Evolutionary conservation across 2,797 vertebrate species (phyloP), one percentile per base, ranked within the genome.

Genomic region (Tadarida brasiliensis): DNA sequence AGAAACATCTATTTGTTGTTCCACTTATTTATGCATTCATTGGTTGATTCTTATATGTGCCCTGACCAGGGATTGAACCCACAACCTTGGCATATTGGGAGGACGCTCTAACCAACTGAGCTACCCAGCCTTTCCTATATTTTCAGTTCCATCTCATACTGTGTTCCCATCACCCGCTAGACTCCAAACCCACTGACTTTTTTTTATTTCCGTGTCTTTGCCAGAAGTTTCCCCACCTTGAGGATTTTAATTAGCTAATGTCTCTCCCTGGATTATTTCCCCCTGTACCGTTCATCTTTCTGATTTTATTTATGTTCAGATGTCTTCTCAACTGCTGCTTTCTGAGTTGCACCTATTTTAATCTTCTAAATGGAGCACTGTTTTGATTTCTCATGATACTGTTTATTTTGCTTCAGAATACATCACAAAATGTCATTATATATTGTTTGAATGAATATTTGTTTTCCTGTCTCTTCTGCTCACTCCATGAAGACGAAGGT

Each of bases 351-450:
- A 63, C 5, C 1, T 49, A 30, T 35, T 81, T 74, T 56, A 86
- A 7, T 59, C n/a, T 39, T 12, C 12, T 51, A 65, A 91, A 30
- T 56, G 76, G 49, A 74, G 35, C 11, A 54, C 22, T 61, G 9
- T 49, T 74, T 74, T 44, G 12, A 35, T 87, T 89, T 77, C 10
- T 47, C 2, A 17, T 28, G 17, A 7, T 12, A 61, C 6, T 59
- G 20, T 91, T 68, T 81, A 63, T 85, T 88, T 89, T 74, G 90
- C 44, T 80, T 86, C 59, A 22, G 24, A 61, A 54, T 33, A 17
- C 1, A 54, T 73, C 24, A 17, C 20, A 59, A 10, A 11, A 83
- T 80, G 15, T 26, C 77, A 19, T 59, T 76, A 71, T 63, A 44
- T 44, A 33, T 78, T 65, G 3, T 39, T 80, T 91, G 47, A 78